Conservation (phyloP, 2,888 invertebrate genomes). For the Germaria angustata region DNA sequence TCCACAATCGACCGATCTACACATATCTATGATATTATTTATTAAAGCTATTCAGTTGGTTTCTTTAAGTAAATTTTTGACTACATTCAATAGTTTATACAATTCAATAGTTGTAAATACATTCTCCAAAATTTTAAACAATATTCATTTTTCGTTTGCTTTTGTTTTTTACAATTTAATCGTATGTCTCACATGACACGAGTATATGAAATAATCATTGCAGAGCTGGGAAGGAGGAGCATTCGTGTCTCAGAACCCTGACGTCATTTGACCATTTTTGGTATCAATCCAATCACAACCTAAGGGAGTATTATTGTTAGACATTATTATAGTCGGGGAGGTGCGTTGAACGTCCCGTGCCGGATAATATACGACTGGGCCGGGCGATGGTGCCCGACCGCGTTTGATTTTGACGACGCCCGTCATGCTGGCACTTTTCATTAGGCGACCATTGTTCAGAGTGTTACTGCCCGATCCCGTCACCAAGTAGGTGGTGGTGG, state of each 20-base stretch:
- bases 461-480: constrained; percentile 71
- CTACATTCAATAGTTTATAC: background rate
- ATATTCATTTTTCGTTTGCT: too few species aligned
- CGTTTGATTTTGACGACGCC: constrained; percentile 78
- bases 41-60: constrained; percentile 62
- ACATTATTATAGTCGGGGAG: constrained; percentile 70
- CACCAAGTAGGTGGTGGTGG: constrained; percentile 74
- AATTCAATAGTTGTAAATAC: background rate
- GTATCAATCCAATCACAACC: constrained; percentile 77
- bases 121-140: background rate
- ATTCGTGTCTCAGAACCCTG: constrained; percentile 75
- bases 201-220: background rate
- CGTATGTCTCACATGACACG: background rate
- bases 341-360: constrained; percentile 78
- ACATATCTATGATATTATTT: background rate
- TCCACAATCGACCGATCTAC: background rate
- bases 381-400: constrained; percentile 80
- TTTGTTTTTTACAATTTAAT: background rate
- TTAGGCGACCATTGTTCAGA: constrained; percentile 77
- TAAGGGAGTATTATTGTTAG: constrained; percentile 77
- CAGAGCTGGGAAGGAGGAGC: background rate
- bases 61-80: constrained; percentile 20
- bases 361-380: constrained; percentile 80
- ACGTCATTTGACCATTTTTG: constrained; percentile 79
- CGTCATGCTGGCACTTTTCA: constrained; percentile 71